phyloP scores from a whole-genome alignment of 2,113 vertebrate species.

The Vimba vimba region DNA sequence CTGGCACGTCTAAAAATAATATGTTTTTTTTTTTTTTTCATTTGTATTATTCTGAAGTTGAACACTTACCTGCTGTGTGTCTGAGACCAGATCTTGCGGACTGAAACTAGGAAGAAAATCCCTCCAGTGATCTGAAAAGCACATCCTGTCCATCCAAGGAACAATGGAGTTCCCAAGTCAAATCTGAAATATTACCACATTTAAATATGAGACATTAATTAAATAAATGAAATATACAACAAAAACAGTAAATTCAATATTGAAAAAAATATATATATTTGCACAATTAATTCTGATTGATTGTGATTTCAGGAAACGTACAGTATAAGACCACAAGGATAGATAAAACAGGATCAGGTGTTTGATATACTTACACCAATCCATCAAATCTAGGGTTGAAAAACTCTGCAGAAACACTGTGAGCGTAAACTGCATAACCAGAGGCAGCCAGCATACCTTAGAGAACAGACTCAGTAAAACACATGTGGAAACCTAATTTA shows the following conservation, averaged over 20 bases:
- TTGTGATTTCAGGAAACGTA: no score
- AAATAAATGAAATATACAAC: not conserved
- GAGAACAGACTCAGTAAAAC: not conserved
- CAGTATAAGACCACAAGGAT: no score
- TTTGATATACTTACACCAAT: conserved; percentile 65
- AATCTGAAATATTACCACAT: conserved; percentile 62
- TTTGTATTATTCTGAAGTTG: not conserved
- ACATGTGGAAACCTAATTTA: not conserved
- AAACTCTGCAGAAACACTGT: conserved; percentile 68
- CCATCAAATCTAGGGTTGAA: conserved; percentile 62
- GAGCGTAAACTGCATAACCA: conserved; percentile 74
- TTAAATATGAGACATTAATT: not conserved
- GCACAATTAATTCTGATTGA: no score
- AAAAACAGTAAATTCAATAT: not conserved
- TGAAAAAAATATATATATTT: not conserved
- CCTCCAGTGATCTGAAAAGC: conserved; percentile 70
- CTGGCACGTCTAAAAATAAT: no score
- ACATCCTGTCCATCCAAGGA: conserved; percentile 78
- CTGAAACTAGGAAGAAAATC: conserved; percentile 72
- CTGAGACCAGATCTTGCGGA: conserved; percentile 63
- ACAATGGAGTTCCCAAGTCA: conserved; percentile 77
- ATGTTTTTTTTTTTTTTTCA: no score
- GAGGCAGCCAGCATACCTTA: conserved; percentile 67
- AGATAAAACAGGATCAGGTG: no score
- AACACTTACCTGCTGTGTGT: conserved; percentile 65